Evolutionary conservation across 2,797 vertebrate species (phyloP), one percentile per base, ranked within the genome.

Genomic region (Propithecus perrieri): DNA sequence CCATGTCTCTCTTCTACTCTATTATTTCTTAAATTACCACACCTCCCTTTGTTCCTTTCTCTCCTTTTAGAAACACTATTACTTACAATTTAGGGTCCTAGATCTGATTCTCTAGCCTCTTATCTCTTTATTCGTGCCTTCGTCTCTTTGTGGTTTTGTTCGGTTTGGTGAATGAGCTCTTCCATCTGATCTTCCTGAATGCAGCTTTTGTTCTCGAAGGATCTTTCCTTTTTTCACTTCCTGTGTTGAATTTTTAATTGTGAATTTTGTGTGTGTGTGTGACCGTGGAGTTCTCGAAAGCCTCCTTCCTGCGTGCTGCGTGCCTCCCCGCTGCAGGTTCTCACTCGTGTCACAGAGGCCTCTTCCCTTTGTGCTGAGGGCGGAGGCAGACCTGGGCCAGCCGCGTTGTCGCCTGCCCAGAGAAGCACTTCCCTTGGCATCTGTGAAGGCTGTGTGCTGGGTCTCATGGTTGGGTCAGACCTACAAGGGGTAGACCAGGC

Each of bases 201-300:
- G 33, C 2, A 33, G 78, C 74, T 50, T 88, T 57, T 78, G 61
- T 71, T 94, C 61, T 89, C 83, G 28, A n/a, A 65, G 63, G 38
- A 20, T 1, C 43, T 85, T 79, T 69, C 57, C 24, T 43, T 75
- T 85, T 63, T 67, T 89, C 61, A 41, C 86, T 91, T 92, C 76
- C 93, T 43, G 71, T 96, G 7, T 30, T 61, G 87, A 80, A 61
- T 61, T 71, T 89, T 63, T 65, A 83, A 86, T 91, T 94, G 74
- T 71, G 83, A 78, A 38, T 63, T 4, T 11, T 24, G 9, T 1
- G 2, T 33, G 57, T 12, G 53, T 10, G 4, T 84, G 46, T 84
- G 86, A 6, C 35, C 63, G 50, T 53, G 24, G 57, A 79, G 88
- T 75, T 67, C 91, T 35, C 0, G 0, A 26, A 72, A 81, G 53